phyloP scores from a whole-genome alignment of 2,797 vertebrate genomes.

The Halcyon badia region DNA sequence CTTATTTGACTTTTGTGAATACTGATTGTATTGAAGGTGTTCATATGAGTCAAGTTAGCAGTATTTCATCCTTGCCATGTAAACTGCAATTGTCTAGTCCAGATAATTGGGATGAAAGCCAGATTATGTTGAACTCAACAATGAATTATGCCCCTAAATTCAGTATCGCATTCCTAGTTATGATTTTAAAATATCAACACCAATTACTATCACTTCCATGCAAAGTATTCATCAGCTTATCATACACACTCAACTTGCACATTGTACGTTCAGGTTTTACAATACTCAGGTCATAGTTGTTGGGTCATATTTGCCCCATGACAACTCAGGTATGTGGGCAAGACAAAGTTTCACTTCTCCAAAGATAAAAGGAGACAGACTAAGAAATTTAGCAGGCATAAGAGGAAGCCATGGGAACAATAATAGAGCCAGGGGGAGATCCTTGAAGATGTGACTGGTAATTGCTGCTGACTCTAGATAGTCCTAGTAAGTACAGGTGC shows the following conservation, averaged over 20 bases:
- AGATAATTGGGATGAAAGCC: not conserved
- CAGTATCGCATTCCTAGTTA: not conserved
- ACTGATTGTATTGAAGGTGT: not conserved
- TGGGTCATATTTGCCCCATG: not conserved
- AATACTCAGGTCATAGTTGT: not conserved
- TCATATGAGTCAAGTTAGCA: not conserved
- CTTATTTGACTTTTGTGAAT: not conserved
- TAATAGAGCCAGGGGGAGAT: not conserved
- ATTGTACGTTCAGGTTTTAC: not conserved
- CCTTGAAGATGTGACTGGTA: not conserved
- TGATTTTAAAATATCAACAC: not conserved
- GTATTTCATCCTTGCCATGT: not conserved
- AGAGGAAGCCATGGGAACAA: not conserved
- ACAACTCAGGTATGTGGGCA: not conserved
- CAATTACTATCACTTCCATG: not conserved
- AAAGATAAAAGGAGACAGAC: not conserved
- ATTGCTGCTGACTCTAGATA: not conserved
- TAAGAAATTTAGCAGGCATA: not conserved
- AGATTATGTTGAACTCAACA: not conserved
- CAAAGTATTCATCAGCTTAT: not conserved
- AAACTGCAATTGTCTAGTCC: not conserved
- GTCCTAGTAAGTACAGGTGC: not conserved
- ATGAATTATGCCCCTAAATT: not conserved
- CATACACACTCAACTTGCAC: not conserved
- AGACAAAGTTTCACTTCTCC: not conserved